Conservation (phyloP, 1,140 invertebrate genomes). For the Propsilocerus akamusi region DNA sequence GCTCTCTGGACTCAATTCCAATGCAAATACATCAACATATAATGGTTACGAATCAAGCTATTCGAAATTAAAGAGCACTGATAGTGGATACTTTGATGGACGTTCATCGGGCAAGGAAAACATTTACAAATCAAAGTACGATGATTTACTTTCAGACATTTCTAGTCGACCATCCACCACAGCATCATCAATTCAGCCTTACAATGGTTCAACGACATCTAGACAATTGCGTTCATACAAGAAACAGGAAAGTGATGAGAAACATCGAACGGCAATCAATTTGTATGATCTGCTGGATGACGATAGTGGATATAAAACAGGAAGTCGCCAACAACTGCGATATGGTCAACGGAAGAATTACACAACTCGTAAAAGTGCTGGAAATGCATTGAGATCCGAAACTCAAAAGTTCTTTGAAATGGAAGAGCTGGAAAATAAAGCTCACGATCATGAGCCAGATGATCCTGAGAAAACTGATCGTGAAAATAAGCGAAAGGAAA, state of each 20-base stretch:
- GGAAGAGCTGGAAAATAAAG: neutral
- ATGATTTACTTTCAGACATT: neutral
- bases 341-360: constrained; percentile 12
- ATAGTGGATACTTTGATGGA: constrained; percentile 5
- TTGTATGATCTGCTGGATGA: neutral
- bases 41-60: neutral
- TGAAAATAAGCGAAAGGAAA: constrained; percentile 58
- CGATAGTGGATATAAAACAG: neutral
- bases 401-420: constrained; percentile 4
- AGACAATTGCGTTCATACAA: neutral
- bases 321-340: constrained; percentile 7
- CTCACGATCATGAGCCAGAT: constrained; percentile 24
- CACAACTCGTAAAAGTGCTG: constrained; percentile 14
- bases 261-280: neutral
- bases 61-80: neutral
- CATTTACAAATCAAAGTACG: constrained; percentile 9
- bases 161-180: neutral
- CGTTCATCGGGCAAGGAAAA: constrained; percentile 8
- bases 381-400: constrained; percentile 7
- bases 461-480: constrained; percentile 41
- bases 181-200: neutral
- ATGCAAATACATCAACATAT: neutral
- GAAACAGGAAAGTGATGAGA: neutral
- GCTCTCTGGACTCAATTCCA: neutral
- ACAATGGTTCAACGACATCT: neutral